These are phyloP conservation scores for Drosophila trapezifrons DNA, from an alignment of 1,140 invertebrate species.

Conservation along the genomic window DNA sequence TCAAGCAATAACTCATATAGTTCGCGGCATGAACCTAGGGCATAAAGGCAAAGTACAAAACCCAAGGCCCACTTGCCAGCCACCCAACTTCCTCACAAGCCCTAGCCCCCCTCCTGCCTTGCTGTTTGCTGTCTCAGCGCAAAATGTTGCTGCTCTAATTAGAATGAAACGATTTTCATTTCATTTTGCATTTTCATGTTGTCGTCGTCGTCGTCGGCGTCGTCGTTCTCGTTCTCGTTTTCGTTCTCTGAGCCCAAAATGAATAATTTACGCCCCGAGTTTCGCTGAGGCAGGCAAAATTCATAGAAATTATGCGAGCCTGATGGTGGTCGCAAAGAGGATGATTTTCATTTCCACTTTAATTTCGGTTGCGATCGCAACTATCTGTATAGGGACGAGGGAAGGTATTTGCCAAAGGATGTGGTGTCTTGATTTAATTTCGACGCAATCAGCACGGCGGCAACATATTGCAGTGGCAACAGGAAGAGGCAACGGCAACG, in stretches of 20 bases:
- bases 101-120: not conserved
- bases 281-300: conserved; percentile 74
- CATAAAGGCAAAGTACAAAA: conserved; percentile 11
- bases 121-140: conserved; percentile 76
- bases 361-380: conserved; percentile 72
- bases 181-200: conserved; percentile 75
- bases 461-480: conserved; percentile 28
- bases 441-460: conserved; percentile 35
- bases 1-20: not conserved
- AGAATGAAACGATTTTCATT: conserved; percentile 81
- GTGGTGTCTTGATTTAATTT: conserved; percentile 68
- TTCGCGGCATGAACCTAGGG: not conserved
- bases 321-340: conserved; percentile 17
- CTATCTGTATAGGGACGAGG: conserved; percentile 18
- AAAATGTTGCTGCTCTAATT: conserved; percentile 80
- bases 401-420: conserved; percentile 11
- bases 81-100: conserved; percentile 18
- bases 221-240: conserved; percentile 27
- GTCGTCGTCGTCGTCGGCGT: conserved; percentile 33
- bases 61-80: conserved; percentile 15
- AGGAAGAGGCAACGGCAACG: conserved; percentile 9
- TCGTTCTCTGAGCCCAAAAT: conserved; percentile 62
- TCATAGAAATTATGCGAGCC: conserved; percentile 67
- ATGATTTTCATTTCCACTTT: conserved; percentile 62
- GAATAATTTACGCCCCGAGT: conserved; percentile 70